A percentile compares a stretch with the other conserved stretches of the same genome.
phyloP scores from a whole-genome alignment of 2,888 invertebrate genomes.

The Tanytarsus gracilentus region DNA sequence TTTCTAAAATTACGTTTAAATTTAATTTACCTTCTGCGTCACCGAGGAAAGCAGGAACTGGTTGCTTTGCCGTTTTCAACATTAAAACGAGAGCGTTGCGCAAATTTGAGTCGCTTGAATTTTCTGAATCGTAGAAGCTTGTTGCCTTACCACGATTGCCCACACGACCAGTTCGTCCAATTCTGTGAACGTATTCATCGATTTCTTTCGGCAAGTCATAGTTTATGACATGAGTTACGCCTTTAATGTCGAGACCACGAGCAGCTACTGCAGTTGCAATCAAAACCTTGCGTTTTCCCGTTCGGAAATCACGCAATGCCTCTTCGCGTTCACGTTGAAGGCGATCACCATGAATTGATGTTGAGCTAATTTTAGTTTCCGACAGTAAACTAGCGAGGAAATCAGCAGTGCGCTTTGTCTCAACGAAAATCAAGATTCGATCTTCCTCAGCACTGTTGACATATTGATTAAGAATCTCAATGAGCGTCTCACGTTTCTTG shows the following conservation, averaged over 20 bases:
- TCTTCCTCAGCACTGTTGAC: slow-evolving; percentile 36
- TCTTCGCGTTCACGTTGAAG: slow-evolving; percentile 92
- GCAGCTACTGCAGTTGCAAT: slow-evolving; percentile 95
- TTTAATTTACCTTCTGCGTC: too few relatives aligned
- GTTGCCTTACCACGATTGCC: slow-evolving; percentile 82
- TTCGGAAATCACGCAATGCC: slow-evolving; percentile 81
- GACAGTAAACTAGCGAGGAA: slow-evolving; percentile 76
- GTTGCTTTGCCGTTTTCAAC: slow-evolving; percentile 66
- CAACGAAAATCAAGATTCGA: slow-evolving; percentile 78
- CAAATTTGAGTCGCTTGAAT: slow-evolving; percentile 54
- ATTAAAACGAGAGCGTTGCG: slow-evolving; percentile 60
- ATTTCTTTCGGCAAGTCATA: slow-evolving; percentile 82
- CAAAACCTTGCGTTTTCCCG: slow-evolving; percentile 64
- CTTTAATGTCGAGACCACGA: slow-evolving; percentile 81
- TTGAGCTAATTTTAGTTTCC: slow-evolving; percentile 75
- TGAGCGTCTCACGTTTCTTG: slow-evolving; percentile 65
- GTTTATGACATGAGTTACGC: slow-evolving; percentile 82
- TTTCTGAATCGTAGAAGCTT: slow-evolving; percentile 65
- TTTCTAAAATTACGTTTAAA: too few relatives aligned
- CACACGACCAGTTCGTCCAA: slow-evolving; percentile 90
- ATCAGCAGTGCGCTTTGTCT: slow-evolving; percentile 82
- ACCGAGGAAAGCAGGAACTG: slow-evolving; percentile 67
- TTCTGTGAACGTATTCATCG: slow-evolving; percentile 80
- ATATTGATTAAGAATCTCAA: slow-evolving; percentile 38
- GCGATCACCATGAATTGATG: slow-evolving; percentile 97